Evolutionary conservation across 2,113 vertebrate genomes (phyloP), one percentile per base, ranked within the genome.

Genomic region (Grammomys surdaster): DNA sequence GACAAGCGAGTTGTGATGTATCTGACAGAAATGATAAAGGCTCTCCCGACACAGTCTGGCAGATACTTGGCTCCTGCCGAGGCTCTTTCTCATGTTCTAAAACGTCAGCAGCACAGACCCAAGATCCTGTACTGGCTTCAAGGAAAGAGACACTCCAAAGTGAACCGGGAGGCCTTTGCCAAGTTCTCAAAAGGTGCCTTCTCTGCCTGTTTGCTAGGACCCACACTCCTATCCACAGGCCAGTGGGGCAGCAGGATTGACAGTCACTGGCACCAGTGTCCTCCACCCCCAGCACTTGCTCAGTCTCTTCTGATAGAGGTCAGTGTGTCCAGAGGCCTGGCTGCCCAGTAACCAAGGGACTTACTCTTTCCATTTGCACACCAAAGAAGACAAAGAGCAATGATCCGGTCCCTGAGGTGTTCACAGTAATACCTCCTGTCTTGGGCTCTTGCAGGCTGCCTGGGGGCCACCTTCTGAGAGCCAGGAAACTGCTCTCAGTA

Each of bases 1-100:
- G 99, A 99, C 99, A 99, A 99, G 99, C 98, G 98, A 98, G 98
- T 98, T 98, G 99, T 99, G 99, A 99, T 99, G 99, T 99, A 98
- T 99, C 99, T 99, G 99, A 99, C 99, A 99, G 99, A 98, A 98
- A 98, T 99, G 99, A 99, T 99, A 99, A 99, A 99, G 99, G 99
- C 99, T 99, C 99, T 98, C 99, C 98, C 98, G 98, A 98, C 98
- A 98, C 98, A 98, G 99, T 98, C 99, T 99, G 99, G 99, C 99
- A 99, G 99, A 98, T 98, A 98, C 98, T 98, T 97, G 98, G 99
- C 98, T 98, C 97, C 95, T 94, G 96, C 96, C 56, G 86, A 58
- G 3, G 75, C 97, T 96, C 98, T 97, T 98, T 98, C 98, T 98
- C 98, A 90, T 97, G 98, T 98, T 98, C 98, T 97, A 94, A 98